Conservation (phyloP, 2,113 vertebrate species). For the Pluvialis apricaria region DNA sequence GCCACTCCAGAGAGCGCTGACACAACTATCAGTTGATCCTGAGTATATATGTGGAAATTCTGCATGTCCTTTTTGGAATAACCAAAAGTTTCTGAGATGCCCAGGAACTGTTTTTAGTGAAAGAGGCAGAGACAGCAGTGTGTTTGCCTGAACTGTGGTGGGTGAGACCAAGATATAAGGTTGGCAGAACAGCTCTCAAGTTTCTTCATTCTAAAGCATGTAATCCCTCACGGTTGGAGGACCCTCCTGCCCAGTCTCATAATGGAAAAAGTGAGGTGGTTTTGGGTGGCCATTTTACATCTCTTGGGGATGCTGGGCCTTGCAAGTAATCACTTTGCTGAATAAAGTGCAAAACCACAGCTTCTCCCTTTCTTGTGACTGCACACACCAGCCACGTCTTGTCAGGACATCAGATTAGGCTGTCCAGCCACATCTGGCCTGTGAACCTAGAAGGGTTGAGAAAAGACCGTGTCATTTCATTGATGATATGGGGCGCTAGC, state of each 20-base stretch:
- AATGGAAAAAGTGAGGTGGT: not conserved
- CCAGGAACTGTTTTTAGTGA: not conserved
- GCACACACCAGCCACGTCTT: not conserved
- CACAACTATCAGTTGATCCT: not conserved
- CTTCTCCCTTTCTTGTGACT: not conserved
- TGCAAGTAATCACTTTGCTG: not conserved
- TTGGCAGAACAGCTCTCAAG: not conserved
- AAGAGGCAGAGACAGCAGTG: not conserved
- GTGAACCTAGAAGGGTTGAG: not conserved
- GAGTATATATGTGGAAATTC: not conserved
- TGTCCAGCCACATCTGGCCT: not conserved
- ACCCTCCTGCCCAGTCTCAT: not conserved
- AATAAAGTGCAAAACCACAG: not conserved
- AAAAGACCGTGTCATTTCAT: not conserved
- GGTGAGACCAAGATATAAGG: not conserved
- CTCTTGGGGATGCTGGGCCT: too few relatives aligned
- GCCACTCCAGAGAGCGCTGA: not conserved
- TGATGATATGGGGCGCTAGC: not conserved
- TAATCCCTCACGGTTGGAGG: accelerated
- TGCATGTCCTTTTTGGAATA: not conserved
- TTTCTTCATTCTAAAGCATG: not conserved
- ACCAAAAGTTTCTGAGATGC: not conserved
- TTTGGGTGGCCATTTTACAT: not conserved
- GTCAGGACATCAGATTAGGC: not conserved
- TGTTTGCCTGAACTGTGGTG: not conserved